These are phyloP conservation scores for Harmothoe impar DNA, from an alignment of 2,888 invertebrate species.

Conservation along the genomic window DNA sequence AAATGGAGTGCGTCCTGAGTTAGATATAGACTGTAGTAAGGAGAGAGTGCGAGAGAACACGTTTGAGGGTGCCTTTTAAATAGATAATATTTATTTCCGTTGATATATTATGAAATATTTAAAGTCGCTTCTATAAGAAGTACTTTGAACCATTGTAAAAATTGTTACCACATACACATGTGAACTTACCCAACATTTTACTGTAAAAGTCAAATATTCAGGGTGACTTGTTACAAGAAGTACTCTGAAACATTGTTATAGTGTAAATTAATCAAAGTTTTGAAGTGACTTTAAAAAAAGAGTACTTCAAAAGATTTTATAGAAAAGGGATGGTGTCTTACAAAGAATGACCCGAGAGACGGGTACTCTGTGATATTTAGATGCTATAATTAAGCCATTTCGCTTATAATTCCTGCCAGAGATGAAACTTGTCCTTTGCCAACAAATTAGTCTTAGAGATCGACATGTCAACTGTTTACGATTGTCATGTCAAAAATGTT, in stretches of 20 bases:
- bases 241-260: neutral
- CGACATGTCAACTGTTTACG: too few relatives aligned
- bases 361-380: slow-evolving; percentile 16
- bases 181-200: neutral
- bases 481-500: too few relatives aligned
- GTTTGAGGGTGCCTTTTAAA: too few relatives aligned
- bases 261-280: slow-evolving; percentile 11
- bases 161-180: neutral
- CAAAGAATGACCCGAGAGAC: neutral
- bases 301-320: slow-evolving; percentile 7
- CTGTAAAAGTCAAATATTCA: neutral
- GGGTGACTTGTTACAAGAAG: neutral
- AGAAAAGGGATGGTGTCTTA: neutral
- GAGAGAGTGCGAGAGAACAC: too few relatives aligned
- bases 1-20: neutral
- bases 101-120: neutral
- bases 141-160: slow-evolving; percentile 14
- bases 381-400: neutral
- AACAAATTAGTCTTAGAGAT: too few relatives aligned
- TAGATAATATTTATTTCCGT: too few relatives aligned
- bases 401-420: too few relatives aligned
- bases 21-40: too few relatives aligned
- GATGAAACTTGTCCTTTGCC: too few relatives aligned
- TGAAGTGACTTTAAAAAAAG: neutral
- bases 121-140: neutral